Base-by-base conservation (phyloP, 2,113 vertebrate genomes). In the Pituophis catenifer region DNA sequence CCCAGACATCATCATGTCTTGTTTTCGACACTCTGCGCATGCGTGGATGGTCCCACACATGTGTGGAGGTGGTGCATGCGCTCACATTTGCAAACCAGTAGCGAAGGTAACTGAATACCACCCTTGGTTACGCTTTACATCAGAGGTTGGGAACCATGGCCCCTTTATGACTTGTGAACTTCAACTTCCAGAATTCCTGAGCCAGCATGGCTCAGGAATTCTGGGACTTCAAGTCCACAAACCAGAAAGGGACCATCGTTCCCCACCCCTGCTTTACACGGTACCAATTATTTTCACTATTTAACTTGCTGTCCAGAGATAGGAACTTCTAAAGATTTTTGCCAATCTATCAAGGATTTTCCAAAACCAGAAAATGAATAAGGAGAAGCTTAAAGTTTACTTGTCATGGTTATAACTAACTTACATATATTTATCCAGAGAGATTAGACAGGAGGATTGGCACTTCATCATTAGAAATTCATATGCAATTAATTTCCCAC, bases 401-500 rank as follows among this genome's bases (percentile, higher is more conserved):
- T 97, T 96, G 96, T 98, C 96, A 96, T 93, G 95, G 95, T 97
- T 97, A 96, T 96, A 95, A 96, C 94, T 96, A 96, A 96, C 93
- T 95, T 95, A 90, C 95, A 89, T 0, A 96, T 96, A 96, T 95
- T 95, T 94, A 96, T 90, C 90, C 94, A 94, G 95, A 96, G 96
- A 97, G 96, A 96, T 87, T 96, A 96, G 96, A 94, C 94, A 91
- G 95, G 97, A 94, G 96, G 95, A 92, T 94, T 96, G 95, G 95
- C 96, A 93, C 93, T 95, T 96, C 96, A 94, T 95, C 96, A 88
- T 95, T 96, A 95, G 96, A 90, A 95, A 48, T 88, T 94, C 94
- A 86, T 95, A 96, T 89, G 95, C 95, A 96, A 97, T 96, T 96
- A 95, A 97, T 97, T 97, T 98, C 97, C 97, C 97, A 93, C 55